phyloP scores from a whole-genome alignment of 2,797 vertebrate species.

The Lates japonicus region DNA sequence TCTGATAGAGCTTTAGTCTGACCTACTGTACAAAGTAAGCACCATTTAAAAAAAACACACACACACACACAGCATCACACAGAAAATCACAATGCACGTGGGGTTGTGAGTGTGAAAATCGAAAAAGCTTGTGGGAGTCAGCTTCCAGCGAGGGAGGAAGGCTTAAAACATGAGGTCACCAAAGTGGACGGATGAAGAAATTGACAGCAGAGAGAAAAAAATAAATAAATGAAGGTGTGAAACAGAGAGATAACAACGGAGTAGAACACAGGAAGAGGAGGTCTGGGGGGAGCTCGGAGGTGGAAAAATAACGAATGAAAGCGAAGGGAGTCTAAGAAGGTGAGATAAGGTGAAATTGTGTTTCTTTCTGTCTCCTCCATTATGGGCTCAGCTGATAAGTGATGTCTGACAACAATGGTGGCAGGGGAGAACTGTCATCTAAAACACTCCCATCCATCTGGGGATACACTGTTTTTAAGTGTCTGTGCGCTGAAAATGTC shows the following conservation, averaged over 20 bases:
- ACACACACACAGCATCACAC: background rate
- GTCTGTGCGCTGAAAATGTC: slow-evolving; percentile 21
- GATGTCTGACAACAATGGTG: slow-evolving; percentile 73
- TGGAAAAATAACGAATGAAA: slow-evolving; percentile 20
- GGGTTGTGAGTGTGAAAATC: background rate
- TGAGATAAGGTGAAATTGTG: slow-evolving; percentile 71
- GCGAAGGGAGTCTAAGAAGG: slow-evolving; percentile 45
- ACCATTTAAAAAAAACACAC: background rate
- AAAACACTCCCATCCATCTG: slow-evolving; percentile 65
- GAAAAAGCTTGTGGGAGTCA: background rate
- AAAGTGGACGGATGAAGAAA: slow-evolving; percentile 41
- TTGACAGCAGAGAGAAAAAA: slow-evolving; percentile 13
- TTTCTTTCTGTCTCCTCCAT: slow-evolving; percentile 60
- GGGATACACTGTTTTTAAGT: slow-evolving; percentile 29
- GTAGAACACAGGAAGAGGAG: slow-evolving; percentile 22
- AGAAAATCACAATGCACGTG: background rate
- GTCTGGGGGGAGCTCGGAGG: slow-evolving; percentile 44
- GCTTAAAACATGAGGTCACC: slow-evolving; percentile 26
- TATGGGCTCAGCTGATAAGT: slow-evolving; percentile 59
- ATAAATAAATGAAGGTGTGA: slow-evolving; percentile 49
- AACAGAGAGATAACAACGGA: slow-evolving; percentile 40
- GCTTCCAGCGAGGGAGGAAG: background rate
- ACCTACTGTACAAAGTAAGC: slow-evolving; percentile 7
- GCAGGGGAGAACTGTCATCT: slow-evolving; percentile 61
- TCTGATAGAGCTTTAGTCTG: background rate